Evolutionary conservation across 2,113 vertebrate species (phyloP), one percentile per base, ranked within the genome.

Genomic region (Trinectes maculatus): DNA sequence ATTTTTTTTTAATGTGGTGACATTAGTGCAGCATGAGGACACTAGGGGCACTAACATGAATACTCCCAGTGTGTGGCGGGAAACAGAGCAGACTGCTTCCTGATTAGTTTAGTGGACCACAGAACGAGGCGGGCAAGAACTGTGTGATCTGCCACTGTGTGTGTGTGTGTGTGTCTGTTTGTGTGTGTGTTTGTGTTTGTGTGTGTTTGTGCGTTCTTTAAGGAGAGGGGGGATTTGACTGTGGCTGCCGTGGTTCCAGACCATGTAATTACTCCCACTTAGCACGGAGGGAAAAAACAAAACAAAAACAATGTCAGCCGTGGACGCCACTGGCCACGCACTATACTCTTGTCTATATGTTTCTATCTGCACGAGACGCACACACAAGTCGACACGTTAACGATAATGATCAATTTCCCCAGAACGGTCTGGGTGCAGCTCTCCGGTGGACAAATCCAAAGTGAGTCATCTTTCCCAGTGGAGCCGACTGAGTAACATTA

Each of bases 251-350:
- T 1, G 83, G 88, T 89, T 90, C 85, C 57, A 85, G 84, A 88
- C 83, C 83, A 76, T 89, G 84, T 82, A 87, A 89, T 91, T 91
- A 91, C 83, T 87, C 84, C 81, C 81, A 87, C 85, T 89, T 87
- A 88, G 83, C 72, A 52, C 74, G 73, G 56, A 87, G 29, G 28
- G 4, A 13, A 33, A 21, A 33, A 19, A 33, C 12, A 75, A 74
- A 80, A 85, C 53, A 85, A 87, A 79, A 82, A 86, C 80, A 75
- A 84, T 86, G 85, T 84, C 69, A 82, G 85, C 71, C 83, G 77
- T 52, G 63, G 64, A 77, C 70, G 71, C 54, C 68, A 57, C 82
- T 67, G 70, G 76, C 39, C 62, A 28, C 51, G 40, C 37, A 43
- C 31, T 55, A 47, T 57, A 51, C 61, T 73, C 37, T 26, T 62